Evolutionary conservation across 2,797 vertebrate species (phyloP).

Genomic region (Sus cebifrons): DNA sequence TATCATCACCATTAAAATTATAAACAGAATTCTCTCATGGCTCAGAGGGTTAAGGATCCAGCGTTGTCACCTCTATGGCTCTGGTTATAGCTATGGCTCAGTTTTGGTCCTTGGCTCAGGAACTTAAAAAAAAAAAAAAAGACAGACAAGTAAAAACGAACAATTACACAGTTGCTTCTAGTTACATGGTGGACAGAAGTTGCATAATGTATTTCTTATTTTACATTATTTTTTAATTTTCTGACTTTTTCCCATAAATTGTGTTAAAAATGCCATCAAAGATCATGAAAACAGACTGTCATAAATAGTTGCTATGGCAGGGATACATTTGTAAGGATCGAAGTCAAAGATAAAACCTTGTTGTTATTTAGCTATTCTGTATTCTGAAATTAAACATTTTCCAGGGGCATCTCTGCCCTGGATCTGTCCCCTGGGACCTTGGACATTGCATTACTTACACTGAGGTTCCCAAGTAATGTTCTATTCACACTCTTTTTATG

Average conservation of each 20-base stretch:
- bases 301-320: not conserved
- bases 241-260: not conserved
- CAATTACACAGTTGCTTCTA: not conserved
- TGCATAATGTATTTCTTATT: not conserved
- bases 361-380: not conserved
- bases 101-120: too few species aligned
- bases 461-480: not conserved
- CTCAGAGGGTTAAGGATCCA: too few species aligned
- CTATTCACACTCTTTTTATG: not conserved
- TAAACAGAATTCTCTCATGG: not conserved
- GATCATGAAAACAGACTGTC: conserved; percentile 4
- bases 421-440: not conserved
- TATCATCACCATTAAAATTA: not conserved
- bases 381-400: not conserved
- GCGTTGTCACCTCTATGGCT: too few species aligned
- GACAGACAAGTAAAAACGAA: not conserved
- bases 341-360: not conserved
- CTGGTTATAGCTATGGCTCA: too few species aligned
- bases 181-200: not conserved
- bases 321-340: not conserved
- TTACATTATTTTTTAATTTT: not conserved
- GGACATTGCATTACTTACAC: not conserved
- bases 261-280: not conserved
- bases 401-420: not conserved
- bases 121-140: too few species aligned